phyloP scores from a whole-genome alignment of 2,113 vertebrate species.

The Casuarius casuarius region DNA sequence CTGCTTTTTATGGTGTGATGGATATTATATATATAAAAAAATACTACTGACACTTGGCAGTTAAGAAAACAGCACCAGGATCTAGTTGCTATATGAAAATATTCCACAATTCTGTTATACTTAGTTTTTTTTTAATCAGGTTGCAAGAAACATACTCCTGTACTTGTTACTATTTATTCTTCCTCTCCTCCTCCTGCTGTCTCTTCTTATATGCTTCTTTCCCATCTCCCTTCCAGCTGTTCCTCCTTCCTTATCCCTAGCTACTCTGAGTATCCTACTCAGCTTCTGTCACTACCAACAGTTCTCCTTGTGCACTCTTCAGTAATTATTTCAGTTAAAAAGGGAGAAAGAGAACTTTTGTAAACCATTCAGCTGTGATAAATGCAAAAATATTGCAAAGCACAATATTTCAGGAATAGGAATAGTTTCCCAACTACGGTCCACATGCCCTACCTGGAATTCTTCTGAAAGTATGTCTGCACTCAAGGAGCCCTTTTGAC shows the following conservation, averaged over 20 bases:
- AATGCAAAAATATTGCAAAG: neutral
- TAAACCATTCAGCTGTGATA: neutral
- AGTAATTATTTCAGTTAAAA: neutral
- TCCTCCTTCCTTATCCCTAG: neutral
- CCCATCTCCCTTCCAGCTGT: neutral
- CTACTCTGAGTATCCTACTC: neutral
- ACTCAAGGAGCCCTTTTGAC: neutral
- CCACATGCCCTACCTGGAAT: neutral
- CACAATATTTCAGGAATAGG: neutral
- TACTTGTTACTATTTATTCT: neutral
- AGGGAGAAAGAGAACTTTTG: too few species aligned
- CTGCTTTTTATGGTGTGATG: neutral
- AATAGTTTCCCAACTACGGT: neutral
- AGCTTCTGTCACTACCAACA: accelerated
- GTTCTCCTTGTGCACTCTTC: neutral
- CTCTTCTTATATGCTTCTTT: neutral
- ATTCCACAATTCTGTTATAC: neutral
- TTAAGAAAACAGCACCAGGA: neutral
- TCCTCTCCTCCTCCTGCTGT: neutral
- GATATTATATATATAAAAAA: neutral
- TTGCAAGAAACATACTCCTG: neutral
- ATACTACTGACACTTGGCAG: neutral
- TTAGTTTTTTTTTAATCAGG: neutral
- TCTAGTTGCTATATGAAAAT: neutral
- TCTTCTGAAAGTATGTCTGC: neutral